Conservation (phyloP, 1,140 invertebrate genomes). For the Megathymus violae region DNA sequence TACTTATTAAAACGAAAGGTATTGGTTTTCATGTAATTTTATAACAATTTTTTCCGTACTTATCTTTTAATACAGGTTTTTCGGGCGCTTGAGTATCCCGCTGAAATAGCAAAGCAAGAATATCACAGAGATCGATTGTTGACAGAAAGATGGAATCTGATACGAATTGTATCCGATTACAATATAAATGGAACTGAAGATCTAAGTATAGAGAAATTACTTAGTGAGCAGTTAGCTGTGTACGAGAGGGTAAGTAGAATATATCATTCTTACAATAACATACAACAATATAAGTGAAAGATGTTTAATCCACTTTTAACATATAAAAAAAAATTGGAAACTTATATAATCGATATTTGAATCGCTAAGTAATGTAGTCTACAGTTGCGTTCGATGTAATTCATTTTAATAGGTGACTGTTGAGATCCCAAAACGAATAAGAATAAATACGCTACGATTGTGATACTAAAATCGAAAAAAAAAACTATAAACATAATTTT, state of each 20-base stretch:
- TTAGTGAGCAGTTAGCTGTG: constrained; percentile 84
- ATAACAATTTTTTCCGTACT: constrained; percentile 12
- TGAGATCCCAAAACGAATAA: no score
- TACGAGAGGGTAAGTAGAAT: constrained; percentile 84
- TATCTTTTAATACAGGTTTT: constrained; percentile 86
- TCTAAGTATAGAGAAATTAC: constrained; percentile 83
- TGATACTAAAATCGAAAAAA: no score
- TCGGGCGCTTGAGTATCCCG: constrained; percentile 88
- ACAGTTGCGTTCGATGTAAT: no score
- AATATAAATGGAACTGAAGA: constrained; percentile 85
- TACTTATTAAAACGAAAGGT: constrained; percentile 1
- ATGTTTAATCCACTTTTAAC: no score
- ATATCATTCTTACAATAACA: background rate
- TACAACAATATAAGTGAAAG: background rate
- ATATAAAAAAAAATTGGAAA: no score
- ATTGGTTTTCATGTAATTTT: background rate
- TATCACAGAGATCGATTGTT: constrained; percentile 78
- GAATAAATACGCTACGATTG: no score
- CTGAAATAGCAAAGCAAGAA: constrained; percentile 86
- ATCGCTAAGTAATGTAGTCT: no score
- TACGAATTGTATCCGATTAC: constrained; percentile 63
- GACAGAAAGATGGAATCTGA: constrained; percentile 68
- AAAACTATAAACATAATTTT: no score
- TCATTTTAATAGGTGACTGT: no score
- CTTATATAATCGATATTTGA: no score